Conservation (phyloP, 2,888 invertebrate genomes). For the Athrips mouffetella region DNA sequence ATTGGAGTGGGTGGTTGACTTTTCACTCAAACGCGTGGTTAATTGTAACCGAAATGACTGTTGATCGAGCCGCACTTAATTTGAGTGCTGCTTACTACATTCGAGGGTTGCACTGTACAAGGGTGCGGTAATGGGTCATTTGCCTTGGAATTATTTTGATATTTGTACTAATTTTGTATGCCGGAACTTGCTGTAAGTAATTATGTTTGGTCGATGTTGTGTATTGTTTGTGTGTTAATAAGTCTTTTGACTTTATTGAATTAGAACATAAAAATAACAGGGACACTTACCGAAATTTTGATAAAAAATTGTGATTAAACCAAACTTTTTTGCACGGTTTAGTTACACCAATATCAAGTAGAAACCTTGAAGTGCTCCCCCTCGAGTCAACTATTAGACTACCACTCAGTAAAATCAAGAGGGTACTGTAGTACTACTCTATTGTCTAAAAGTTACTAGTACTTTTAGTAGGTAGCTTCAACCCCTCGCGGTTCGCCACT, state of each 20-base stretch:
- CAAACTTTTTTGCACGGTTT: too few species aligned
- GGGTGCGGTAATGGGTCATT: conserved; percentile 60
- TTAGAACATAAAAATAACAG: not conserved
- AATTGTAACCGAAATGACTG: conserved; percentile 79
- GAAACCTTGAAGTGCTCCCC: conserved; percentile 27
- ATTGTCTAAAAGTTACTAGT: not conserved
- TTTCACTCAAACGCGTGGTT: conserved; percentile 79
- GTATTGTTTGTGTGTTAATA: not conserved
- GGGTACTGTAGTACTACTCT: conserved; percentile 4
- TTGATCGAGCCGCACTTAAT: conserved; percentile 78
- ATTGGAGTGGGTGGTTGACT: conserved; percentile 79
- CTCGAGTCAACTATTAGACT: conserved; percentile 3
- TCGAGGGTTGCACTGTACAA: conserved; percentile 44
- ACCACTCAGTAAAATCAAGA: conserved; percentile 8
- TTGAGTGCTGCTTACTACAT: conserved; percentile 70
- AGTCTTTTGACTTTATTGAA: not conserved
- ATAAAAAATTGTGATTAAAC: too few species aligned
- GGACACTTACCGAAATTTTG: too few species aligned
- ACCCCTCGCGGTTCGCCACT: conserved; percentile 11
- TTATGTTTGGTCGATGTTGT: conserved; percentile 38
- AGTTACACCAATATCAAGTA: too few species aligned
- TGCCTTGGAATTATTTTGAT: conserved; percentile 67
- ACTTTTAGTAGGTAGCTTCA: too few species aligned
- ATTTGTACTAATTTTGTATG: conserved; percentile 54
- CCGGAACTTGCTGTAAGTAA: conserved; percentile 50